These are phyloP conservation scores for Drosophila emarginata DNA, from an alignment of 2,888 invertebrate genomes.

Conservation along the genomic window DNA sequence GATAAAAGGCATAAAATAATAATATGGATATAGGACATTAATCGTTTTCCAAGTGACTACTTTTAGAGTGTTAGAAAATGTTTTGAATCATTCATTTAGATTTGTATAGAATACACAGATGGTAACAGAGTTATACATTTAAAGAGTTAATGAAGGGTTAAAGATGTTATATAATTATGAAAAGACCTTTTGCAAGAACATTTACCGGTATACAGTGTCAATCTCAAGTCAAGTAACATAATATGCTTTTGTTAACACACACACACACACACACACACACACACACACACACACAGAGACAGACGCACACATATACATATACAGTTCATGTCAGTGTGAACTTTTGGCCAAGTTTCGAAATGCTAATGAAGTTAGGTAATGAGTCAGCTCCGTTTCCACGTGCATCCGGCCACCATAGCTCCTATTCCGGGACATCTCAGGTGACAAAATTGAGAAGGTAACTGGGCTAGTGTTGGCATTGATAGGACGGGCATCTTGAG, in stretches of 20 bases:
- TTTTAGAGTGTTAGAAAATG: no score
- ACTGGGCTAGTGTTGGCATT: background rate
- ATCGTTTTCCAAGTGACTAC: no score
- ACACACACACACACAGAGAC: background rate
- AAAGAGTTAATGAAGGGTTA: background rate
- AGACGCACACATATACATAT: background rate
- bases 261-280: background rate
- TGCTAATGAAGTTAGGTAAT: constrained; percentile 75
- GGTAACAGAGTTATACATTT: background rate
- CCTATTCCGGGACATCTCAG: background rate
- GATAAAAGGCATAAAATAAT: no score
- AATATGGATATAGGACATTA: no score
- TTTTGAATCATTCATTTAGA: no score
- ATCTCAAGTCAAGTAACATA: background rate
- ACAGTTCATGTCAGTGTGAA: constrained; percentile 42
- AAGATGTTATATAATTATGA: background rate
- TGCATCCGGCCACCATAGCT: background rate
- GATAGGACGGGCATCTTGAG: background rate
- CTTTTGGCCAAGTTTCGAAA: constrained; percentile 51
- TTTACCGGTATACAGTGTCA: background rate
- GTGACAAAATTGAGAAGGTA: background rate
- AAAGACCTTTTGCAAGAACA: background rate
- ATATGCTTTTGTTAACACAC: background rate
- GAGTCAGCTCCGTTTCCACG: constrained; percentile 30
- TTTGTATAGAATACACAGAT: no score